A percentile compares a stretch with the other conserved stretches of the same genome.
phyloP scores from a whole-genome alignment of 30 jellyfish, hydroid and myxozoan species.

The Pseudorhiza aurosa region DNA sequence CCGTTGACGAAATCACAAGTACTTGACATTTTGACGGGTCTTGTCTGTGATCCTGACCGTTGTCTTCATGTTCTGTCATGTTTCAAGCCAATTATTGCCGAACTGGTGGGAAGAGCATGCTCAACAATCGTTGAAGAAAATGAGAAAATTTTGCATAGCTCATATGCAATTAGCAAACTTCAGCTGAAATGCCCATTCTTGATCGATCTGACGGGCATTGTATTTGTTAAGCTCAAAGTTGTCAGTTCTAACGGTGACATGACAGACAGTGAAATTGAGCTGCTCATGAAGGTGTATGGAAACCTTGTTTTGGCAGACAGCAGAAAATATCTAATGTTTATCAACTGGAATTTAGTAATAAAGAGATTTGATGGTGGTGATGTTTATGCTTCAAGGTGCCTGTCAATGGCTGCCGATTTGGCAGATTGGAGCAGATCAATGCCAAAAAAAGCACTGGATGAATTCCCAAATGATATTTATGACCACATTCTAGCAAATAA shows the following conservation, averaged over 20 bases:
- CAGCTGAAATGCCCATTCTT: constrained; percentile 12
- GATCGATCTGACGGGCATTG: neutral
- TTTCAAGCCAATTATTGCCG: constrained; percentile 36
- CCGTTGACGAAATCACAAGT: constrained; percentile 14
- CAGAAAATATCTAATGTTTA: neutral
- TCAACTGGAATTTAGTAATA: constrained; percentile 10
- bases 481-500: neutral
- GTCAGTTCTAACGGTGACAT: neutral
- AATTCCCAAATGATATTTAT: neutral
- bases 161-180: constrained; percentile 40
- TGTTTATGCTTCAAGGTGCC: constrained; percentile 12
- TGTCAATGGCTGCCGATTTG: neutral
- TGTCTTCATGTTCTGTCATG: constrained; percentile 20
- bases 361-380: neutral
- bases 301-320: constrained; percentile 3
- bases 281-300: neutral
- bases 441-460: neutral
- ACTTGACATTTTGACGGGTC: constrained; percentile 1
- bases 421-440: constrained; percentile 3
- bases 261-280: neutral
- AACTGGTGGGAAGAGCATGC: constrained; percentile 39
- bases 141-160: neutral
- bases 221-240: neutral
- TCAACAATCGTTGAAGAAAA: neutral
- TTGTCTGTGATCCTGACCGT: neutral